Conservation (phyloP, 2,113 vertebrate species). For the Proterorhinus semilunaris region DNA sequence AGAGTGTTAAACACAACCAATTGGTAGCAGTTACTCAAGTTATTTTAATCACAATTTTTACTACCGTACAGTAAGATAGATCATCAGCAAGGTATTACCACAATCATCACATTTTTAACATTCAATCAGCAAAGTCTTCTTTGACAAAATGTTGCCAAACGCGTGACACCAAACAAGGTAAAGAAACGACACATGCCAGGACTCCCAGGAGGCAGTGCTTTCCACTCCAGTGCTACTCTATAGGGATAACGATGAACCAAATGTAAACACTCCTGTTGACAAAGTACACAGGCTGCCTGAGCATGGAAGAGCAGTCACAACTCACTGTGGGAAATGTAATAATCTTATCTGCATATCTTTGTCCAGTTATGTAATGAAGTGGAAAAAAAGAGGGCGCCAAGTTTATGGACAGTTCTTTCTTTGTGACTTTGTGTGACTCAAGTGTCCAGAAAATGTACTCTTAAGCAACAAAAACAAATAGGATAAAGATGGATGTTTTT, state of each 20-base stretch:
- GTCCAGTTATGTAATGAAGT: neutral
- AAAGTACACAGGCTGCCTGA: conserved; percentile 9
- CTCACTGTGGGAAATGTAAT: neutral
- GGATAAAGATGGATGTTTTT: too few relatives aligned
- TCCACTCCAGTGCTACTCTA: conserved; percentile 31
- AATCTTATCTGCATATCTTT: neutral
- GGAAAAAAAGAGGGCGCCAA: neutral
- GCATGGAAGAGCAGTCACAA: neutral
- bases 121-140: neutral
- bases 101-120: neutral
- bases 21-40: neutral
- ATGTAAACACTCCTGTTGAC: conserved; percentile 28
- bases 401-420: neutral
- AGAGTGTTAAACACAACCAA: neutral
- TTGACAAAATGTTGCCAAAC: neutral
- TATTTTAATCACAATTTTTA: neutral
- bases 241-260: conserved; percentile 18
- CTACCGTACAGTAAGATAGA: too few relatives aligned
- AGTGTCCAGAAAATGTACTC: too few relatives aligned
- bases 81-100: neutral
- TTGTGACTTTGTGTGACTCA: neutral
- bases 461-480: too few relatives aligned
- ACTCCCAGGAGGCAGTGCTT: conserved; percentile 26
- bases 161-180: conserved; percentile 22
- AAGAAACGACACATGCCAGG: conserved; percentile 18